Evolutionary conservation across 1,140 invertebrate species (phyloP), one percentile per base, ranked within the genome.

Genomic region (Meloidogyne exigua): DNA sequence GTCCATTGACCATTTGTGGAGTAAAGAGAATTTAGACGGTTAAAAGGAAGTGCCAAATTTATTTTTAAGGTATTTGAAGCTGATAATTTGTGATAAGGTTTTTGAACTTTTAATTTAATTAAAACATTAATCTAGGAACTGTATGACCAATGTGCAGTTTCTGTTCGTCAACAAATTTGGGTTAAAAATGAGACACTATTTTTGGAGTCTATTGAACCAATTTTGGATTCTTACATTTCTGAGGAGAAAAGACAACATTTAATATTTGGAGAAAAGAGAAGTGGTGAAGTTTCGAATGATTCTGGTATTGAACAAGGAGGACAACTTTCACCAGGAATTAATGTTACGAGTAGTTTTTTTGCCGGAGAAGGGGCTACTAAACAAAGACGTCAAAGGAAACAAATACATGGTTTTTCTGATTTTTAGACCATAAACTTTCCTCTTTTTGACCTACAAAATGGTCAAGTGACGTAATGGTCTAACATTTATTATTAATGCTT

Each of bases 111-210:
- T 18, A 72, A 36, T 2, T 69, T 11, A 69, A 11, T 10, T 68
- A 10, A 12, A 68, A 68, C 2, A 2, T 23, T 67, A 15, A 28
- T 49, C 13, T 64, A 73, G 70, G 76, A 78, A 26, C 73, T 83
- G 1, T 83, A 83, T 72, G 44, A 80, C 11, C 70, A 73, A 28
- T 82, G 76, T 44, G 49, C 66, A n/a, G 76, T 84, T 36, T 57
- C 57, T 12, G 81, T 83, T 13, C 77, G 70, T 21, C 81, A 83
- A 69, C 81, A 83, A 68, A 83, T 83, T 70, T 83, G 81, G 81
- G 36, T 84, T 12, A 80, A 67, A 67, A 79, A 83, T 26, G 81
- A 83, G 18, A 66, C 44, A 15, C 68, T 80, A 25, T 83, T 83
- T 66, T 2, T 68, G 23, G 77, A 70, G 72, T 83, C 82, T 21